A percentile compares a stretch with the other conserved stretches of the same genome.
Conservation (phyloP, 2,113 vertebrate species). For the Crotophaga sulcirostris region DNA sequence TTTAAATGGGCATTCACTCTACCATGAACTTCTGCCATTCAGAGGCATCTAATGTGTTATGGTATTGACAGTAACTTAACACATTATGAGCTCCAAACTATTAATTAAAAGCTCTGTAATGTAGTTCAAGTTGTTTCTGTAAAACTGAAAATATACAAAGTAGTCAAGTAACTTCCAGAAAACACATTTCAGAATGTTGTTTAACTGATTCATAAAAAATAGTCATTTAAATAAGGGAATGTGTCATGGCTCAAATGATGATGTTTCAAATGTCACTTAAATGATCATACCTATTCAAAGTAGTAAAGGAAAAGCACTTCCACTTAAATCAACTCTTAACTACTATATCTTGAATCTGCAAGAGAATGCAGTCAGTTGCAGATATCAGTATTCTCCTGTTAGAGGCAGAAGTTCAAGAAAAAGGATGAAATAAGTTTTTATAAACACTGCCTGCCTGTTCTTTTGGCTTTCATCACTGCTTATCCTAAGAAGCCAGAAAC, state of each 20-base stretch:
- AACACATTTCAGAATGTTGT: neutral
- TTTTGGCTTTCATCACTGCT: neutral
- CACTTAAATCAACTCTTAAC: neutral
- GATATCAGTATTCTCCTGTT: neutral
- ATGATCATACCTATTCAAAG: neutral
- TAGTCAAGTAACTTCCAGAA: neutral
- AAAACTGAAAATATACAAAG: neutral
- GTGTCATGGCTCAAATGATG: neutral
- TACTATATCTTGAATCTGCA: neutral
- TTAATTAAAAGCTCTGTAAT: no score
- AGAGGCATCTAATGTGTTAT: neutral
- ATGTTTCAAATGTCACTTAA: neutral
- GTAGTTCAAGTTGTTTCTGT: no score
- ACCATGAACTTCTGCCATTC: neutral
- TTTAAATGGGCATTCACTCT: neutral
- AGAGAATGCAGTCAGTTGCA: neutral
- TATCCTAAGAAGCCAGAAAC: neutral
- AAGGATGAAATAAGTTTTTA: neutral
- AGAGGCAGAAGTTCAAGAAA: neutral
- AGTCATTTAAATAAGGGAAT: neutral
- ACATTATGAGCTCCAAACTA: neutral
- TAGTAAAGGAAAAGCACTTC: neutral
- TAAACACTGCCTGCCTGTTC: neutral
- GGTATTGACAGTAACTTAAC: neutral
- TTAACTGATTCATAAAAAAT: neutral